Base-by-base conservation (phyloP, 1,140 invertebrate genomes). In the Oscheius sp. region DNA sequence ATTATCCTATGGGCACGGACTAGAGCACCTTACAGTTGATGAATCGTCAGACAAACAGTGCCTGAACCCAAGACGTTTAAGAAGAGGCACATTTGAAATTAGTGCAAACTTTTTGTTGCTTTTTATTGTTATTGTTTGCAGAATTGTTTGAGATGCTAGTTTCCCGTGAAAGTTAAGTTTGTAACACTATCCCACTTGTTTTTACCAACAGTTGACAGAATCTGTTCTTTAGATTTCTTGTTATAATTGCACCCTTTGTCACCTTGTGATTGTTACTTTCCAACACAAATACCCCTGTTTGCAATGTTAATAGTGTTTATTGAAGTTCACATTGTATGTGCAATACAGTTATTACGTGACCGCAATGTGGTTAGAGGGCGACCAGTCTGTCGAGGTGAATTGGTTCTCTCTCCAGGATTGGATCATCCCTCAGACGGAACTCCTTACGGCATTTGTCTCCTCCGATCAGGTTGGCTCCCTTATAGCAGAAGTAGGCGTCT, bases 401-500 rank as follows among this genome's bases (percentile, higher is more conserved):
- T 3, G 68, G 34, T 45, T n/a, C 32, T 31, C 55, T 28, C 3
- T 52, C 68, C 7, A 75, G 31, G 3, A 63, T 64, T 45, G 59
- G 74, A 52, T 65, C 32, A 52, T 74, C 70, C 23, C 59, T 32
- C 26, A 76, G 70, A 59, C 70, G 59, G 34, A 31, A 45, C 49
- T 66, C 63, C 70, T 74, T 76, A 74, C 72, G 65, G 31, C 75
- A 76, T 65, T 76, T 76, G 26, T 76, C 75, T 29, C 58, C 64
- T 35, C 75, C 63, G 13, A 52, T 64, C 13, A 76, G 71, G 23
- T 38, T 68, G 15, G 65, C 75, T 61, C 77, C 82, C n/a, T 78
- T 81, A 69, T 84, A 84, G 59, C 81, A 83, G 80, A 83, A 83
- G 73, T 78, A 83, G 2, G 82, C 82, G 61, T 83, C 81, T 31